Evolutionary conservation across 2,888 invertebrate species (phyloP), one percentile per base, ranked within the genome.

Genomic region (Lepetodrilus schrolli): DNA sequence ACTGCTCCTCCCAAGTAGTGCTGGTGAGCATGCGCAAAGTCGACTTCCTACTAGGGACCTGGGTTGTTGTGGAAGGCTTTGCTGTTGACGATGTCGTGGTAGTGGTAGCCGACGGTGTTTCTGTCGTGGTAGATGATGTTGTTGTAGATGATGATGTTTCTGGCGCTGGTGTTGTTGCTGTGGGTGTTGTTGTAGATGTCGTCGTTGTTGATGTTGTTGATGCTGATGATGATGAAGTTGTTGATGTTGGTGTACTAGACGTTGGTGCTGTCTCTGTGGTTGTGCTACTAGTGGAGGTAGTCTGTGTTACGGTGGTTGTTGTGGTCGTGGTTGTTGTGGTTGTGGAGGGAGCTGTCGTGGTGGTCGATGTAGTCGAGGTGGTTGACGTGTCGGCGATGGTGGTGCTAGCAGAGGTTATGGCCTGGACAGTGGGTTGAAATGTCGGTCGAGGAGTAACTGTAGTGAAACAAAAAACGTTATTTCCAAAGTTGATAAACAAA

Each of bases 371-470:
- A 34, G 37, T 47, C 13, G 68, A 23, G 13, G 66, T 68, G 21
- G 20, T 47, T n/a, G 43, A 47, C 21, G 43, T 68, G 13, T 23
- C 26, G 8, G 68, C 68, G 21, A 47, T 38, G 8, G 68, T 68
- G 8, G 68, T 68, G 10, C 43, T 68, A 4, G 68, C 47, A 5
- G 68, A 38, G 7, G 68, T 68, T 21, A 47, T 47, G 20, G 72
- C 43, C 21, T 37, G 66, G n/a, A 58, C 72, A 2, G 72, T 72
- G 8, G 72, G 65, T 23, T 72, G 47, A 5, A 72, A n/a, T 43
- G 65, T 36, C 13, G 72, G 49, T 34, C 72, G 38, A 21, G 37
- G 48, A 5, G 72, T 72, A 8, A 72, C 72, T 72, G n/a, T n/a
- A n/a, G n/a, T n/a, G n/a, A n/a, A n/a, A n/a, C n/a, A n/a, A n/a